Percentiles rank a stretch among this genome's conserved stretches.
Conservation (phyloP, 2,797 vertebrate genomes). For the Microcaecilia unicolor region DNA sequence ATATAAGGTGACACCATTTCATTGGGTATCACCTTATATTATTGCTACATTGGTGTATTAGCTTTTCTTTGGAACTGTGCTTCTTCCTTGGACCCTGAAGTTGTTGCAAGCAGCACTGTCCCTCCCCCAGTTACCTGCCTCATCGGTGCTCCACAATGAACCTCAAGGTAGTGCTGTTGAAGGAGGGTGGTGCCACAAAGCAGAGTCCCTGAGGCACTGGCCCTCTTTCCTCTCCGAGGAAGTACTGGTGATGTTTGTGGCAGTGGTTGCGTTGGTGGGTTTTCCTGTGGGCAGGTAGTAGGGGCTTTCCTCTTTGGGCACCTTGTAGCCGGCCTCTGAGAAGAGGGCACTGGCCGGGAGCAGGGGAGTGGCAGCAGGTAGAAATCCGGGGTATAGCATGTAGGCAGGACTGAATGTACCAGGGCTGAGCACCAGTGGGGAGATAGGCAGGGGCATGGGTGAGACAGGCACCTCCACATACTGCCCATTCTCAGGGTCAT, state of each 20-base stretch:
- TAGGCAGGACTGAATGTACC: constrained; percentile 71
- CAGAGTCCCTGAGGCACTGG: constrained; percentile 82
- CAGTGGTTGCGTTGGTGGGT: constrained; percentile 21
- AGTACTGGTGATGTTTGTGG: constrained; percentile 36
- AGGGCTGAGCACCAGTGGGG: constrained; percentile 68
- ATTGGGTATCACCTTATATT: no score
- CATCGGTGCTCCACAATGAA: constrained; percentile 94
- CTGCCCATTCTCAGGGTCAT: constrained; percentile 86
- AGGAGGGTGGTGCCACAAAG: constrained; percentile 87
- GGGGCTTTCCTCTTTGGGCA: constrained; percentile 53
- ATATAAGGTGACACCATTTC: no score
- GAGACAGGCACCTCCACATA: constrained; percentile 84
- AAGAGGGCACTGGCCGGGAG: no score
- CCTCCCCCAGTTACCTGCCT: constrained; percentile 4
- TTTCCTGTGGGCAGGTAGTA: constrained; percentile 73
- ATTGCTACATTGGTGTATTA: no score
- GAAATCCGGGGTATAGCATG: constrained; percentile 76
- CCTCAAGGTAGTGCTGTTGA: constrained; percentile 95
- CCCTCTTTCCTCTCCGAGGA: constrained; percentile 70
- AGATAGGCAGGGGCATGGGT: constrained; percentile 52
- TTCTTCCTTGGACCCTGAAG: no score
- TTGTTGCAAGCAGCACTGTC: no score
- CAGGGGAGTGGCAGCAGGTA: constrained; percentile 34
- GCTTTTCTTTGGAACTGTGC: no score
- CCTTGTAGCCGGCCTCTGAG: constrained; percentile 15